Conservation (phyloP, 2,113 vertebrate genomes). For the Burhinus oedicnemus region DNA sequence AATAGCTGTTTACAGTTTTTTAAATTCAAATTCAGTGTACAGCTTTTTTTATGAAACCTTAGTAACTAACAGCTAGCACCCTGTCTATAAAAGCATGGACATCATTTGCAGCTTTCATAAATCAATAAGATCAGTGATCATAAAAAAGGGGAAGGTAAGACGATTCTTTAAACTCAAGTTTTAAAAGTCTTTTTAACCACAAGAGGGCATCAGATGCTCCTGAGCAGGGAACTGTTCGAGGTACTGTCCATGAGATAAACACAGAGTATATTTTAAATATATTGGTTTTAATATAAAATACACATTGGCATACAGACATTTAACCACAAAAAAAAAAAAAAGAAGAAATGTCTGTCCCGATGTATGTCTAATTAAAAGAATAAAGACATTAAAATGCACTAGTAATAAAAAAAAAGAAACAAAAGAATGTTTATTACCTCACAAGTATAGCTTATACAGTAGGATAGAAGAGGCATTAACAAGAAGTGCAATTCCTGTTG, state of each 20-base stretch:
- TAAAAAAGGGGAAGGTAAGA: constrained; percentile 73
- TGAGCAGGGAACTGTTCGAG: constrained; percentile 65
- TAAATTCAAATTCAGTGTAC: constrained; percentile 77
- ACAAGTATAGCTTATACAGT: constrained; percentile 59
- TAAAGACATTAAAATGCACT: constrained; percentile 57
- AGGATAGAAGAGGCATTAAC: constrained; percentile 72
- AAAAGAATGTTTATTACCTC: constrained; percentile 77
- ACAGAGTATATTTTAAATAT: constrained; percentile 81
- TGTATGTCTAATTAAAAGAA: constrained; percentile 59
- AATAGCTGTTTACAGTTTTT: constrained; percentile 83
- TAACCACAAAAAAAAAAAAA: not conserved
- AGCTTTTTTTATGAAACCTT: constrained; percentile 76
- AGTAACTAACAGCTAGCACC: constrained; percentile 71
- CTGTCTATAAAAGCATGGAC: constrained; percentile 49
- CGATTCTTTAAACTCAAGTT: constrained; percentile 1
- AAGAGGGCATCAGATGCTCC: constrained; percentile 75
- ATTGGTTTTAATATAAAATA: constrained; percentile 72
- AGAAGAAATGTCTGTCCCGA: not conserved
- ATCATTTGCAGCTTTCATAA: constrained; percentile 67
- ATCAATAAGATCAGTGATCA: constrained; percentile 51
- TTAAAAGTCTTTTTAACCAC: constrained; percentile 73
- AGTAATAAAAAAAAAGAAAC: constrained; percentile 9
- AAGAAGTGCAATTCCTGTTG: constrained; percentile 75
- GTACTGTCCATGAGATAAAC: constrained; percentile 69
- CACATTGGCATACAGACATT: constrained; percentile 40